Evolutionary conservation across 53 echinoderm and acorn worm species (phyloP), one percentile per base, ranked within the genome.

Genomic region (Temnopleurus reevesii): DNA sequence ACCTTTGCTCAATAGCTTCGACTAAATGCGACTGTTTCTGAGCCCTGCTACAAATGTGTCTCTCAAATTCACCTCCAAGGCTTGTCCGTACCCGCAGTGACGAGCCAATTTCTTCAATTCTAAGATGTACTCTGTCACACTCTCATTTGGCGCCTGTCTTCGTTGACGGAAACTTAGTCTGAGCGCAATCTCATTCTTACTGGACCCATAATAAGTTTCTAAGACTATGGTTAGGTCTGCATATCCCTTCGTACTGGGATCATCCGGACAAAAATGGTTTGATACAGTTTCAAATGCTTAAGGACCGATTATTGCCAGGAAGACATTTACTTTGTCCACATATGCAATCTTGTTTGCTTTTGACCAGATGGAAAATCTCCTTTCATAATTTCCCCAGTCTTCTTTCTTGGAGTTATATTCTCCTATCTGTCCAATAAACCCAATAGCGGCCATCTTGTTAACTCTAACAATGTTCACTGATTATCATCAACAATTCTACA

Each of bases 41-140:
- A 91, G 51, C 29, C 91, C 91, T 8, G 86, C 84, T 26, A 91
- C 84, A 35, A 91, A 86, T 1, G 51, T 84, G 55, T 91, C 91
- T 47, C 91, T 36, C 2, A 90, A 57, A 49, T 93, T 93, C n/a
- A 33, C 55, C 30, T 93, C 93, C 76, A 93, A 31, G 27, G 41
- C 25, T 3, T 86, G 54, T 6, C 90, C 87, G 44, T 92, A 90
- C 4, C 85, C 86, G 55, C 92, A 92, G 25, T 90, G 86, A 21
- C 86, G 30, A 4, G 90, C 76, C 44, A 90, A 28, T 43, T 90
- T 90, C 60, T 92, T 90, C 46, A 93, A 31, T 61, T 86, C 90
- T 5, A 90, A 46, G 27, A 77, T 86, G 60, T 93, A 93, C 35
- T 76, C 64, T 12, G 91, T 63, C 9, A 84, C 30, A 2, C 36